A percentile compares a stretch with the other conserved stretches of the same genome.
Evolutionary conservation across 2,888 invertebrate species (phyloP).

Genomic region (Ferdinandea cuprea): DNA sequence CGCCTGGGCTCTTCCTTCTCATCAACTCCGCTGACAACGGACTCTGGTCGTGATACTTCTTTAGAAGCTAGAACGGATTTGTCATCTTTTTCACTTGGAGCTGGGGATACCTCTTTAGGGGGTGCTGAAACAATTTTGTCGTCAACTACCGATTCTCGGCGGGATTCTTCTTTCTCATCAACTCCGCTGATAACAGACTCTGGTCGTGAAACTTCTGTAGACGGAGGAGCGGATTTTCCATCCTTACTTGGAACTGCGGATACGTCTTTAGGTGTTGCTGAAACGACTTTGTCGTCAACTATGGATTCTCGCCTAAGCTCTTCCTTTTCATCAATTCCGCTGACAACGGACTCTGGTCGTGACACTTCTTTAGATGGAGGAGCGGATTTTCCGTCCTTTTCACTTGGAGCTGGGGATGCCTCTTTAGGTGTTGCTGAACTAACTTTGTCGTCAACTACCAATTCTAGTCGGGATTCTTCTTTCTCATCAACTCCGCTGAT

Average conservation of each 20-base stretch:
- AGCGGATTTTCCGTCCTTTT: conserved; percentile 60
- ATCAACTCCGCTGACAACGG: conserved; percentile 8
- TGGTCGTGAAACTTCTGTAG: conserved; percentile 73
- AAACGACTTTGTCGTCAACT: background rate
- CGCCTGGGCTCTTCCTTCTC: conserved; percentile 46
- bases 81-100: conserved; percentile 25
- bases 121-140: conserved; percentile 20
- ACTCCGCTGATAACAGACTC: conserved; percentile 72
- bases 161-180: conserved; percentile 29
- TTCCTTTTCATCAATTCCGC: conserved; percentile 55
- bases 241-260: conserved; percentile 53
- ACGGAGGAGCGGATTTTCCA: conserved; percentile 61
- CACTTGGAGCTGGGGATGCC: conserved; percentile 62
- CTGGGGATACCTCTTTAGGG: background rate
- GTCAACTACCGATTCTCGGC: conserved; percentile 59
- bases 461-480: background rate
- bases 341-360: conserved; percentile 73
- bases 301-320: conserved; percentile 50
- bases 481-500: conserved; percentile 13
- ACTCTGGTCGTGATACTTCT: background rate
- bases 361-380: conserved; percentile 72
- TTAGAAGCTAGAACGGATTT: conserved; percentile 69
- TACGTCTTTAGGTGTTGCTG: conserved; percentile 25
- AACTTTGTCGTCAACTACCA: background rate
- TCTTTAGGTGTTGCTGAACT: conserved; percentile 51